Evolutionary conservation across 2,888 invertebrate genomes (phyloP), one percentile per base, ranked within the genome.

Genomic region (Kryphioiulus occultus): DNA sequence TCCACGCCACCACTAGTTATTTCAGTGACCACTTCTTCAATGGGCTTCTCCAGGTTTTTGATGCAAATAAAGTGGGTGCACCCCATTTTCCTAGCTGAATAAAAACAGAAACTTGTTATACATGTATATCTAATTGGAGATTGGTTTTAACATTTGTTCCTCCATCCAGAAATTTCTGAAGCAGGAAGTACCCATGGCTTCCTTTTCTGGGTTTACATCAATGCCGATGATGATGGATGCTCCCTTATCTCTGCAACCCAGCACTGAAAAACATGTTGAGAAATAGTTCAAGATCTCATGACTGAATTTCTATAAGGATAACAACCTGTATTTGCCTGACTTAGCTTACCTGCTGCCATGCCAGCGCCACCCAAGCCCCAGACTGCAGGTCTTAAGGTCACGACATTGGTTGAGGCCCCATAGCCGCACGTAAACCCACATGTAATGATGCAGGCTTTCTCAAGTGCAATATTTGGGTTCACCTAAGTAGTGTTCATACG

Each of bases 1-100:
- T 93, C 93, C 88, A 91, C 91, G 10, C 93, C 93, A 26, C 92
- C 92, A 89, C 92, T 92, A 7, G 92, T 92, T 91, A 91, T 90
- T 44, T 91, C 92, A 26, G 91, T 90, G 5, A 93, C 89, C 44
- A 92, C 91, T 88, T 92, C 89, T 88, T 92, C 92, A 78, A 92
- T 91, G 3, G 92, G 91, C 89, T 91, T 91, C 26, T 91, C 90
- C 15, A 88, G 86, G 26, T 90, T 89, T 87, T 92, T 92, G 1
- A 93, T 92, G 89, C 93, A 92, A 32, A 93, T 89, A 89, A 91
- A 92, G 86, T 93, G 92, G 17, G 92, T 93, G 9, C 91, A 91
- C 53, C 93, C 93, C 91, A 93, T 92, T 68, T 89, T 87, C 82
- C 89, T 89, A n/a, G 89, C 90, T 86, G 89, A 39, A 30, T 78